phyloP scores from a whole-genome alignment of 37 sponge, comb jelly and placozoan genomes.

The Crambe crambe region DNA sequence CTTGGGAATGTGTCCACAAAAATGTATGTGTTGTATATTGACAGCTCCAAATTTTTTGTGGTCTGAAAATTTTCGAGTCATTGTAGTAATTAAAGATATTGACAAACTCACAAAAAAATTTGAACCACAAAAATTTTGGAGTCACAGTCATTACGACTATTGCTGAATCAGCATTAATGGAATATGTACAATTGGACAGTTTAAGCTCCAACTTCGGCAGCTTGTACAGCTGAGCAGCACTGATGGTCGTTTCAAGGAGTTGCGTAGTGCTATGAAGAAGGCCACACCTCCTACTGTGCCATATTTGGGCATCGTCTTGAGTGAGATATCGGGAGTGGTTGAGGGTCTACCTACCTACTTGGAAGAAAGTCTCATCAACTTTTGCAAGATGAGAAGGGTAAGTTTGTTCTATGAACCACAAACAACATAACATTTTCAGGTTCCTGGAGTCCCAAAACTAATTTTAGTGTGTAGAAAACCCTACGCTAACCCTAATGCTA shows the following conservation, averaged over 20 bases:
- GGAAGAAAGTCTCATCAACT: conserved; percentile 62
- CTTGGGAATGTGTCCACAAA: conserved; percentile 45
- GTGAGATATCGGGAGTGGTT: conserved; percentile 50
- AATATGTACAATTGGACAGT: conserved; percentile 1
- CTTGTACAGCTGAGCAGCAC: conserved; percentile 33
- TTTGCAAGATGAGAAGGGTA: conserved; percentile 73
- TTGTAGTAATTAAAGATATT: too few relatives aligned
- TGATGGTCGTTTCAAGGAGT: conserved; percentile 57
- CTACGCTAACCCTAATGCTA: too few relatives aligned
- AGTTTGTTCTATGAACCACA: background rate
- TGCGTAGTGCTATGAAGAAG: conserved; percentile 48
- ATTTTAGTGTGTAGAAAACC: too few relatives aligned
- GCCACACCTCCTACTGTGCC: conserved; percentile 49
- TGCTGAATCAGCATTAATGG: background rate
- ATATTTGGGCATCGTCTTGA: conserved; percentile 55
- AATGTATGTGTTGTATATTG: background rate
- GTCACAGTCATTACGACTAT: background rate
- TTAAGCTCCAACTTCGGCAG: conserved; percentile 32
- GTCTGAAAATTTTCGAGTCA: too few relatives aligned
- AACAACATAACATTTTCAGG: too few relatives aligned
- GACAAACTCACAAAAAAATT: too few relatives aligned
- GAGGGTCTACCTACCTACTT: conserved; percentile 35
- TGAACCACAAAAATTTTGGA: background rate
- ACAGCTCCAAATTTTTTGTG: too few relatives aligned
- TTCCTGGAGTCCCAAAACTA: too few relatives aligned